phyloP scores from a whole-genome alignment of 2,113 vertebrate species.

The Prionailurus bengalensis region DNA sequence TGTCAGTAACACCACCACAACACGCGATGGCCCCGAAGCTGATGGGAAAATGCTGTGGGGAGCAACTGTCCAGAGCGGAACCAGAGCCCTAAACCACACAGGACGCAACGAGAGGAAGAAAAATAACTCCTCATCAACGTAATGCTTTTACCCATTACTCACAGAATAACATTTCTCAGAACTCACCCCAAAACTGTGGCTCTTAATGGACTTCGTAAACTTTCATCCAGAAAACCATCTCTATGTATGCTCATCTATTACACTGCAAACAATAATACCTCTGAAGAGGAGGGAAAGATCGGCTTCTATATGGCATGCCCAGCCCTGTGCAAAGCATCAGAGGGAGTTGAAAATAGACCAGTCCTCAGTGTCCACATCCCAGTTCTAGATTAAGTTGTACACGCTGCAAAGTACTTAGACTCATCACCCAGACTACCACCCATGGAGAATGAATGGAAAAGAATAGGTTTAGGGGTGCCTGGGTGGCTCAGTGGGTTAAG shows the following conservation, averaged over 20 bases:
- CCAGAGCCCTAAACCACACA: conserved; percentile 13
- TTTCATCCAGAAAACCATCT: conserved; percentile 56
- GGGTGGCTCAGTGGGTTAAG: too few species aligned
- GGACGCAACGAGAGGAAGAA: not conserved
- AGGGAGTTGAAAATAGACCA: not conserved
- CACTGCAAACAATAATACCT: conserved; percentile 11
- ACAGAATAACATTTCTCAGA: not conserved
- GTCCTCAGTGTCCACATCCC: not conserved
- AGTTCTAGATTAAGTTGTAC: not conserved
- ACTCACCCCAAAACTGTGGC: not conserved
- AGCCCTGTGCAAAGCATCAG: not conserved
- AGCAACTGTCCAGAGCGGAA: not conserved
- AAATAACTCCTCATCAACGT: not conserved
- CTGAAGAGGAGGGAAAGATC: not conserved
- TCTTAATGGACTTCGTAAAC: not conserved
- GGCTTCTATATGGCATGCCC: not conserved
- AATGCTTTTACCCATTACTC: not conserved
- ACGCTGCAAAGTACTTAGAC: not conserved
- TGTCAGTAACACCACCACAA: not conserved
- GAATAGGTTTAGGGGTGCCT: not conserved
- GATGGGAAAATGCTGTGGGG: rapidly evolving
- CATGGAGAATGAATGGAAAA: not conserved
- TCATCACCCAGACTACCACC: not conserved
- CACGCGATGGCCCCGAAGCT: rapidly evolving
- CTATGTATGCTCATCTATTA: not conserved